Conservation (phyloP, 2,888 invertebrate species). For the Macaria liturata region DNA sequence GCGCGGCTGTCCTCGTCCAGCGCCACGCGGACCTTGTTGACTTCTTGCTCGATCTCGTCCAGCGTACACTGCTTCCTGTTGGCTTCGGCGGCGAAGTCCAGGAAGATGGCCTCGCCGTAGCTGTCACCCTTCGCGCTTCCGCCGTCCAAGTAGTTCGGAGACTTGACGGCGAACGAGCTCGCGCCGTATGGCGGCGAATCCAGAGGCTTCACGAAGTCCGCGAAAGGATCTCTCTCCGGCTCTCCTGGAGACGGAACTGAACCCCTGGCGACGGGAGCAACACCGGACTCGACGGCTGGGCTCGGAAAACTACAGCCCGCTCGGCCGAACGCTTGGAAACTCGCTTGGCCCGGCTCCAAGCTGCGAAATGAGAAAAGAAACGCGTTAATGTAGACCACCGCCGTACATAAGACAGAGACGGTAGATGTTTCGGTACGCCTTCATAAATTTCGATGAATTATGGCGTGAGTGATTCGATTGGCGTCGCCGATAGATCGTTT, state of each 20-base stretch:
- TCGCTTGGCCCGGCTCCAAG: constrained; percentile 83
- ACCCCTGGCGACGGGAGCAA: constrained; percentile 61
- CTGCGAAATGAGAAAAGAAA: constrained; percentile 84
- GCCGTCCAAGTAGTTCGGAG: constrained; percentile 56
- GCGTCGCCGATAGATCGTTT: constrained; percentile 71
- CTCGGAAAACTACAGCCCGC: constrained; percentile 81
- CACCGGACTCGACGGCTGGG: constrained; percentile 75
- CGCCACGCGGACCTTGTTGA: constrained; percentile 77
- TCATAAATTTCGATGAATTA: constrained; percentile 77
- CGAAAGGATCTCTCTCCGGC: constrained; percentile 66
- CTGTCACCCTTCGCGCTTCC: constrained; percentile 66
- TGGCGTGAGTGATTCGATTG: constrained; percentile 75
- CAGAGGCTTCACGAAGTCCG: constrained; percentile 53
- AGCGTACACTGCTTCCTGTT: constrained; percentile 70
- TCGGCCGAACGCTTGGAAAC: constrained; percentile 79
- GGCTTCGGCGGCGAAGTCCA: constrained; percentile 62
- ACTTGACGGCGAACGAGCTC: constrained; percentile 53
- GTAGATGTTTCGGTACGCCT: constrained; percentile 65
- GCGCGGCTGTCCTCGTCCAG: constrained; percentile 77
- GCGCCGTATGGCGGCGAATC: constrained; percentile 62
- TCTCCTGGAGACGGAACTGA: constrained; percentile 55
- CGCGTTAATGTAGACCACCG: constrained; percentile 70
- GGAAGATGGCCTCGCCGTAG: constrained; percentile 75
- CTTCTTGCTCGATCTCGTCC: constrained; percentile 77
- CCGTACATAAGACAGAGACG: constrained; percentile 76